These are phyloP conservation scores for Drosophila rhopaloa DNA, from an alignment of 1,140 invertebrate species.

Conservation along the genomic window DNA sequence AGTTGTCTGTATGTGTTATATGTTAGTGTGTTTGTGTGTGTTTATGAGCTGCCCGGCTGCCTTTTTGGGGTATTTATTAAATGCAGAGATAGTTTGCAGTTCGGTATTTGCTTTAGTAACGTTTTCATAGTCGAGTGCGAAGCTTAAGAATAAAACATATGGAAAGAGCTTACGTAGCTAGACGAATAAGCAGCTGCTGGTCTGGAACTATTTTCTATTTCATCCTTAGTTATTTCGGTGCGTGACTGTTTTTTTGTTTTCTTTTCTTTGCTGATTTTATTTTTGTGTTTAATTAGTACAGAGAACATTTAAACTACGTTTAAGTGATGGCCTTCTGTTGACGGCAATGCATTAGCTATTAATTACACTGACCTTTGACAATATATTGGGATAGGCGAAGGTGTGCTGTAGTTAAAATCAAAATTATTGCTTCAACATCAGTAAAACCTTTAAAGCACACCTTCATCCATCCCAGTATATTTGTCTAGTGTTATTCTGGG, in stretches of 20 bases:
- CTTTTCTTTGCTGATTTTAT: neutral
- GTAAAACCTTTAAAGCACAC: neutral
- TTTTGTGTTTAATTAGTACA: constrained; percentile 14
- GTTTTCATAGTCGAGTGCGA: constrained; percentile 23
- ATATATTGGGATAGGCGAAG: neutral
- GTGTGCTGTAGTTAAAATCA: too few species aligned
- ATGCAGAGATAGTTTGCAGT: constrained; percentile 41
- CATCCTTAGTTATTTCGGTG: constrained; percentile 31
- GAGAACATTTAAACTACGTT: constrained; percentile 47
- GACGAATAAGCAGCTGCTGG: constrained; percentile 58
- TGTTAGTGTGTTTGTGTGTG: constrained; percentile 11
- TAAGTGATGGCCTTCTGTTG: constrained; percentile 4
- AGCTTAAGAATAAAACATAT: constrained; percentile 50
- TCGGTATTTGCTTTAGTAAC: constrained; percentile 36
- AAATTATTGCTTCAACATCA: neutral
- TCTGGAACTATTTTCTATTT: constrained; percentile 43
- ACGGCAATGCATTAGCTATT: constrained; percentile 18
- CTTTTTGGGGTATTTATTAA: constrained; percentile 30
- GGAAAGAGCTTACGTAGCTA: constrained; percentile 53
- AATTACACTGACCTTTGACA: neutral
- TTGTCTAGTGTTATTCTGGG: constrained; percentile 15
- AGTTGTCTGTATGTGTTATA: constrained; percentile 4
- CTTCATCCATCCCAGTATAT: neutral
- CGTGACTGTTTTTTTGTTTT: neutral
- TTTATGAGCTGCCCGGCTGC: constrained; percentile 42